phyloP scores from a whole-genome alignment of 2,113 vertebrate species.

The Cyprinodon variegatus region DNA sequence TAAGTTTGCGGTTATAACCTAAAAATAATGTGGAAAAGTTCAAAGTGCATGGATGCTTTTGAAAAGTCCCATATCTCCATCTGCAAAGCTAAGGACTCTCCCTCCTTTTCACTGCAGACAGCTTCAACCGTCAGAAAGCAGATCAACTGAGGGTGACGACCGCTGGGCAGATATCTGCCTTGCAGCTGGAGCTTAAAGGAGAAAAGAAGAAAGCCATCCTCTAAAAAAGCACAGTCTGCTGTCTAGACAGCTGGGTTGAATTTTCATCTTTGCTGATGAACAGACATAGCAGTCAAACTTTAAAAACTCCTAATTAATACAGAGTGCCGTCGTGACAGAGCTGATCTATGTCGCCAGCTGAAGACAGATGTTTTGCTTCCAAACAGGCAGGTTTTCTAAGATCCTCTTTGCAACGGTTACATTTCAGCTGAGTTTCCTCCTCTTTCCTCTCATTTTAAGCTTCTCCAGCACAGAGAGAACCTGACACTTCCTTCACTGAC shows the following conservation, averaged over 20 bases:
- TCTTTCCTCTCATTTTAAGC: background rate
- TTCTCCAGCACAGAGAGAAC: slow-evolving; percentile 16
- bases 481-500: slow-evolving; percentile 35
- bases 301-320: slow-evolving; percentile 16
- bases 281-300: slow-evolving; percentile 2
- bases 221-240: slow-evolving; percentile 48
- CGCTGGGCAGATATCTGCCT: slow-evolving; percentile 70
- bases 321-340: background rate
- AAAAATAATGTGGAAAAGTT: background rate
- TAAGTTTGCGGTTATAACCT: too few species aligned
- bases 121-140: background rate
- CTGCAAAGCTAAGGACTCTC: background rate
- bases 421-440: background rate
- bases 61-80: background rate
- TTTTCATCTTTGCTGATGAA: slow-evolving; percentile 48
- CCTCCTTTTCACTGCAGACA: background rate
- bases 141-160: slow-evolving; percentile 39
- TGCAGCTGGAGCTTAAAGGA: slow-evolving; percentile 37
- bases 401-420: background rate
- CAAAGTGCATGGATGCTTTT: background rate
- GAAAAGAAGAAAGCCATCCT: slow-evolving; percentile 31
- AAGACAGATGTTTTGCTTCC: background rate
- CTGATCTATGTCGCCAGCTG: background rate
- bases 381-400: background rate
- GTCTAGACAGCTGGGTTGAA: slow-evolving; percentile 56